Evolutionary conservation across 2,797 vertebrate genomes (phyloP).

Genomic region (Pseudomugil tenellus): DNA sequence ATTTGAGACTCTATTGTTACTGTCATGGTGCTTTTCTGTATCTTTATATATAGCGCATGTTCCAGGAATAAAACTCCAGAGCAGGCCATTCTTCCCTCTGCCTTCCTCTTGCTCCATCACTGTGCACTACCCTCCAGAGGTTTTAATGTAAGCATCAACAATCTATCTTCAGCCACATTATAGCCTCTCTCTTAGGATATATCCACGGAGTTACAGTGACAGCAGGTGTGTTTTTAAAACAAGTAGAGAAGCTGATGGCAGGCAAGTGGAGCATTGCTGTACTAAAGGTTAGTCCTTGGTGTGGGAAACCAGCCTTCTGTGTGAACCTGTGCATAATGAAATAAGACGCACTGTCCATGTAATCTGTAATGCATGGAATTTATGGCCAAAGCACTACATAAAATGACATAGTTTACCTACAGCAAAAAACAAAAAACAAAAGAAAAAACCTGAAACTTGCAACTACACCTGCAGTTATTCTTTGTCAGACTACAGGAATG

Average conservation of each 20-base stretch:
- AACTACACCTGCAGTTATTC: conserved; percentile 74
- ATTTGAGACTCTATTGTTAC: not conserved
- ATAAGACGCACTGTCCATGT: conserved; percentile 53
- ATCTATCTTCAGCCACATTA: conserved; percentile 27
- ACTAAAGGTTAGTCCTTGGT: conserved; percentile 39
- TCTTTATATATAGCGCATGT: not conserved
- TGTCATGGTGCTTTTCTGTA: not conserved
- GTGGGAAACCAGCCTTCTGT: conserved; percentile 40
- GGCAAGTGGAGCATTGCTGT: conserved; percentile 24
- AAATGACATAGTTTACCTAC: conserved; percentile 81
- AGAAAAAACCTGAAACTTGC: conserved; percentile 77
- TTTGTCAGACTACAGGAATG: conserved; percentile 47
- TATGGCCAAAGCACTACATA: conserved; percentile 73
- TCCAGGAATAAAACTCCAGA: not conserved
- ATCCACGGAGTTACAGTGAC: conserved; percentile 20
- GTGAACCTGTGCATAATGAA: conserved; percentile 60
- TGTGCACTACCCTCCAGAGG: conserved; percentile 7
- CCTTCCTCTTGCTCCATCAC: not conserved
- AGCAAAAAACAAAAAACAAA: too few relatives aligned
- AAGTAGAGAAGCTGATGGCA: conserved; percentile 2
- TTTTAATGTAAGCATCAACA: conserved; percentile 3
- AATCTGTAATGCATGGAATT: conserved; percentile 72
- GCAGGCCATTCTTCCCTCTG: not conserved
- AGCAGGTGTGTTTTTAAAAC: conserved; percentile 31
- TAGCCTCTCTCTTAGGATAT: conserved; percentile 15